Conservation (phyloP, 2,113 vertebrate species). For the Hippocampus guttulatus region DNA sequence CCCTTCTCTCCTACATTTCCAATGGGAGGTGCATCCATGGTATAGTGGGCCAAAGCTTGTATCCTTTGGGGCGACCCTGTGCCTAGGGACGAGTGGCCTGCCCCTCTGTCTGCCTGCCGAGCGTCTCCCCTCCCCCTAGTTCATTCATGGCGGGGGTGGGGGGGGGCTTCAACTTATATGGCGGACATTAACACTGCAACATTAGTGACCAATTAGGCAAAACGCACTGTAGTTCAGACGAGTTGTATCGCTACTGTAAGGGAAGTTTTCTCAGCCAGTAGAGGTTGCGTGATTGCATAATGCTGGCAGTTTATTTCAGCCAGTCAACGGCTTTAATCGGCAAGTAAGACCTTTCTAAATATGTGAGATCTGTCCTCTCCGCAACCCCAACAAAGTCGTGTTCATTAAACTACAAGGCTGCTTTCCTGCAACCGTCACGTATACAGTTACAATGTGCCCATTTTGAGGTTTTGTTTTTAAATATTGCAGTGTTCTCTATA, state of each 20-base stretch:
- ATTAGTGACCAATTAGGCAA: constrained; percentile 39
- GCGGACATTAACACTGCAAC: constrained; percentile 31
- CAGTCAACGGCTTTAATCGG: constrained; percentile 25
- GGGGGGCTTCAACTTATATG: constrained; percentile 58
- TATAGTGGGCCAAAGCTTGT: constrained; percentile 35
- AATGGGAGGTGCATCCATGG: constrained; percentile 41
- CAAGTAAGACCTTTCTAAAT: constrained; percentile 39
- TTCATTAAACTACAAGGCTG: background rate
- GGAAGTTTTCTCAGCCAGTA: constrained; percentile 2
- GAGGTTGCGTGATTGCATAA: constrained; percentile 33
- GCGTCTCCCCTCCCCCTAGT: constrained; percentile 36
- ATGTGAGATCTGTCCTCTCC: constrained; percentile 21
- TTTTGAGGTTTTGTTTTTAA: background rate
- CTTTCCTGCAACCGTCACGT: background rate
- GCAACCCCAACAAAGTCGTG: constrained; percentile 19
- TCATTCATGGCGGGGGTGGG: constrained; percentile 2
- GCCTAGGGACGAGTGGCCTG: constrained; percentile 64
- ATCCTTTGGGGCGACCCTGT: constrained; percentile 45
- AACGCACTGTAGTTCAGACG: constrained; percentile 1
- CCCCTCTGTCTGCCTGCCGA: constrained; percentile 48
- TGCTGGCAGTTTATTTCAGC: constrained; percentile 32
- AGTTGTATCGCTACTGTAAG: constrained; percentile 4
- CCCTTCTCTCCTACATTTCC: constrained; percentile 46
- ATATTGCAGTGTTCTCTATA: background rate
- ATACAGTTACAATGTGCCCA: background rate